Evolutionary conservation across 2,888 invertebrate genomes (phyloP).

Genomic region (Brachyopa scutellaris): DNA sequence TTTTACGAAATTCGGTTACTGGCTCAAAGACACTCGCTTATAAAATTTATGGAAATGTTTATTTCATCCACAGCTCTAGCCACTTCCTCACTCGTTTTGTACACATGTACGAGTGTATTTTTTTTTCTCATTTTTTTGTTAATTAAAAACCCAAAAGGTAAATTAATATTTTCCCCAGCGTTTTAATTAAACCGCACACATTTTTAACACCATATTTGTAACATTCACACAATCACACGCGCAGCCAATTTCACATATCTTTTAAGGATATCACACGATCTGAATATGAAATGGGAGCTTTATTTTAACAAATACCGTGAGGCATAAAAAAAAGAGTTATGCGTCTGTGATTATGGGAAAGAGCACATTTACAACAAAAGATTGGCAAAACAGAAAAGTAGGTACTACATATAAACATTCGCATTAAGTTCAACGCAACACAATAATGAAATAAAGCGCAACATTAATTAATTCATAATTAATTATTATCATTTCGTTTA

Average conservation of each 20-base stretch:
- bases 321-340: background rate
- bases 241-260: conserved; percentile 57
- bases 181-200: conserved; percentile 70
- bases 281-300: conserved; percentile 59
- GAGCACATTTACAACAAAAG: conserved; percentile 24
- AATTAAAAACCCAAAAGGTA: conserved; percentile 64
- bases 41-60: conserved; percentile 44
- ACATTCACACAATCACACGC: background rate
- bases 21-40: conserved; percentile 6
- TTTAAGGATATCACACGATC: conserved; percentile 49
- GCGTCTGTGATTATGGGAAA: background rate
- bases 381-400: conserved; percentile 5
- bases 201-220: conserved; percentile 6
- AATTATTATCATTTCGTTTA: conserved; percentile 69
- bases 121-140: conserved; percentile 45
- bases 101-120: background rate
- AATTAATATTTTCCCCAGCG: conserved; percentile 51
- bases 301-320: conserved; percentile 7
- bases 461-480: conserved; percentile 70
- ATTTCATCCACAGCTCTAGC: conserved; percentile 8
- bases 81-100: background rate
- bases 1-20: conserved; percentile 1
- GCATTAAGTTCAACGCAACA: conserved; percentile 40
- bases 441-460: conserved; percentile 19
- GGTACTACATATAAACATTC: conserved; percentile 22